Evolutionary conservation across 2,113 vertebrate species (phyloP).

Genomic region (Morone chrysops): DNA sequence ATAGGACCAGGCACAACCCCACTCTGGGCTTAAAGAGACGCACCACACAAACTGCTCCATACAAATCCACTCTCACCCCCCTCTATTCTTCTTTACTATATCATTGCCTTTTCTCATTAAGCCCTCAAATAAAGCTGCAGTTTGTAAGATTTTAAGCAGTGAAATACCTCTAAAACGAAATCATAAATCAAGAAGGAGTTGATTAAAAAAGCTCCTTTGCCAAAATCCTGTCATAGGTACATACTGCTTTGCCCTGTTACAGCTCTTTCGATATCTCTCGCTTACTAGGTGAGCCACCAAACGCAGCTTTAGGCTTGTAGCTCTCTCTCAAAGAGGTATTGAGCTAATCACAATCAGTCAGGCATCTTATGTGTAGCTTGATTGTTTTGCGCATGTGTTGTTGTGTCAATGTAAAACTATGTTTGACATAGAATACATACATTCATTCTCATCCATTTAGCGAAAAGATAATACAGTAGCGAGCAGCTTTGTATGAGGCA

Average conservation of each 20-base stretch:
- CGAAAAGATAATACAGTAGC: slow-evolving; percentile 58
- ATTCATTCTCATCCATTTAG: slow-evolving; percentile 65
- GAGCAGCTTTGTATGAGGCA: slow-evolving; percentile 55
- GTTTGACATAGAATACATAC: slow-evolving; percentile 70
- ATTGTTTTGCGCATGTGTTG: slow-evolving; percentile 70
- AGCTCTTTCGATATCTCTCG: slow-evolving; percentile 45
- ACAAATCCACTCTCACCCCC: slow-evolving; percentile 56
- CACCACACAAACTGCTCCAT: slow-evolving; percentile 74
- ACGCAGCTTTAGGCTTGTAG: slow-evolving; percentile 64
- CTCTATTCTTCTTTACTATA: slow-evolving; percentile 53
- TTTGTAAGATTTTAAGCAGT: slow-evolving; percentile 78
- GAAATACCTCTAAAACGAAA: slow-evolving; percentile 73
- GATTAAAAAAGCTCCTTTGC: slow-evolving; percentile 53
- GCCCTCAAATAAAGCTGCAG: slow-evolving; percentile 81
- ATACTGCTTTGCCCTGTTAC: slow-evolving; percentile 47
- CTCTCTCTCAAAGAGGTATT: slow-evolving; percentile 43
- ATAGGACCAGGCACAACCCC: slow-evolving; percentile 82
- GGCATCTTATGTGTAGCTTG: slow-evolving; percentile 62
- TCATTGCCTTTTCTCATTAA: slow-evolving; percentile 71
- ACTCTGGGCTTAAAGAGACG: slow-evolving; percentile 66
- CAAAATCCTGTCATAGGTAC: slow-evolving; percentile 48
- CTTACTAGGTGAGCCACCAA: slow-evolving; percentile 44
- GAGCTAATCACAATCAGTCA: slow-evolving; percentile 58
- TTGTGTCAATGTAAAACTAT: slow-evolving; percentile 66
- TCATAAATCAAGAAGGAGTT: slow-evolving; percentile 55